phyloP scores from a whole-genome alignment of 2,113 vertebrate species.

The Maccullochella peelii region DNA sequence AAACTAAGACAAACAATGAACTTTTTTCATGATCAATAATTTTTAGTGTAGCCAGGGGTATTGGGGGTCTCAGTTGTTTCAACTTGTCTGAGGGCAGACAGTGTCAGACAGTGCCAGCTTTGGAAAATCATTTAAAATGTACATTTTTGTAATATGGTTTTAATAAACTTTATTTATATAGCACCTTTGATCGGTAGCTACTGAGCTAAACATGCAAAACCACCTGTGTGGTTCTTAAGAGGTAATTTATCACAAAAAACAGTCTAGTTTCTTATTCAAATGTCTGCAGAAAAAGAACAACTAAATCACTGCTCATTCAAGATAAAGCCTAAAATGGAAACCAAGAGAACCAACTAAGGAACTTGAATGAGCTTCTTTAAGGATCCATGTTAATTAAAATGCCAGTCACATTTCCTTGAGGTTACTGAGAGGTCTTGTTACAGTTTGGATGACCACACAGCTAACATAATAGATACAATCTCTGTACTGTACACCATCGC shows the following conservation, averaged over 20 bases:
- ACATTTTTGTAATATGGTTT: background rate
- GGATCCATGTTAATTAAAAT: constrained; percentile 34
- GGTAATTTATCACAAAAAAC: background rate
- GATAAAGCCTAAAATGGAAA: background rate
- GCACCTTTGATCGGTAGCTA: background rate
- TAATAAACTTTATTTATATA: background rate
- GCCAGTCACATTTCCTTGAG: background rate
- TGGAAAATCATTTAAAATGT: background rate
- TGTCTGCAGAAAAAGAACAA: background rate
- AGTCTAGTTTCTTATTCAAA: background rate
- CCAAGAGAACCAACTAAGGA: background rate
- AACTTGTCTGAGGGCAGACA: no score
- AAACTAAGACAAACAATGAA: no score
- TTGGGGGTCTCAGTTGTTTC: no score
- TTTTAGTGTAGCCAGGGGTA: no score
- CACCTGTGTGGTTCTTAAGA: background rate
- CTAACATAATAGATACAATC: constrained; percentile 22
- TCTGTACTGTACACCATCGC: background rate
- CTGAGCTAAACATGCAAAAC: background rate
- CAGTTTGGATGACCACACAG: constrained; percentile 26
- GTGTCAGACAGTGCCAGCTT: no score
- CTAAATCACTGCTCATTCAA: background rate
- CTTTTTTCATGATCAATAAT: no score
- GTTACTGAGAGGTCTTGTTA: constrained; percentile 32
- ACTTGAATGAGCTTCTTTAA: background rate